Percentiles rank a stretch among this genome's conserved stretches.
phyloP scores from a whole-genome alignment of 2,797 vertebrate genomes.

The Cygnus olor region DNA sequence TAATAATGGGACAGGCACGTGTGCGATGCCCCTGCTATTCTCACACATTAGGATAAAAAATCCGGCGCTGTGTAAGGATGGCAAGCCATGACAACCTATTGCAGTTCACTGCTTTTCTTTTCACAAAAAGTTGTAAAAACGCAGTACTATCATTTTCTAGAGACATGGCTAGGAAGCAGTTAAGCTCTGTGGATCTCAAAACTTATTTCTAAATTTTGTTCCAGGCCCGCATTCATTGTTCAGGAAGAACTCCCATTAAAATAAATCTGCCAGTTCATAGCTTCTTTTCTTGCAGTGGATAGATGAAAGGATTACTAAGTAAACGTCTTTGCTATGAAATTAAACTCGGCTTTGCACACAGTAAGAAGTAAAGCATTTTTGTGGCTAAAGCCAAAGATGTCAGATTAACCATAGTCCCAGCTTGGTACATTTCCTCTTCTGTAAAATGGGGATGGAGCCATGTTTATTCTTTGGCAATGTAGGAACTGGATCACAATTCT shows the following conservation, averaged over 20 bases:
- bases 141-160: neutral
- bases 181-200: neutral
- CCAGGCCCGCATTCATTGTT: neutral
- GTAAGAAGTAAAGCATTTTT: neutral
- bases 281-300: neutral
- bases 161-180: neutral
- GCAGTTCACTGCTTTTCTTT: neutral
- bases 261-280: neutral
- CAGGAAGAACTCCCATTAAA: neutral
- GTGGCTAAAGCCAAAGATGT: slow-evolving; percentile 11
- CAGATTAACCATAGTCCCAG: neutral
- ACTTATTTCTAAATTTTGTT: neutral
- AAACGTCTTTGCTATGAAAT: neutral
- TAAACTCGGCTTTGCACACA: neutral
- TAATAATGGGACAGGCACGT: slow-evolving; percentile 71
- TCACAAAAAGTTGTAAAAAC: neutral
- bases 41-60: slow-evolving; percentile 43
- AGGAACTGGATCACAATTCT: neutral
- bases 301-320: neutral
- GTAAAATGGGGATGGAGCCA: neutral
- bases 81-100: slow-evolving; percentile 39
- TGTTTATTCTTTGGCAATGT: neutral
- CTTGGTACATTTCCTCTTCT: neutral
- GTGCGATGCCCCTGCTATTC: slow-evolving; percentile 55
- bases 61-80: slow-evolving; percentile 14